Base-by-base conservation (phyloP, 2,888 invertebrate species). In the Ditylenchus weischeri region DNA sequence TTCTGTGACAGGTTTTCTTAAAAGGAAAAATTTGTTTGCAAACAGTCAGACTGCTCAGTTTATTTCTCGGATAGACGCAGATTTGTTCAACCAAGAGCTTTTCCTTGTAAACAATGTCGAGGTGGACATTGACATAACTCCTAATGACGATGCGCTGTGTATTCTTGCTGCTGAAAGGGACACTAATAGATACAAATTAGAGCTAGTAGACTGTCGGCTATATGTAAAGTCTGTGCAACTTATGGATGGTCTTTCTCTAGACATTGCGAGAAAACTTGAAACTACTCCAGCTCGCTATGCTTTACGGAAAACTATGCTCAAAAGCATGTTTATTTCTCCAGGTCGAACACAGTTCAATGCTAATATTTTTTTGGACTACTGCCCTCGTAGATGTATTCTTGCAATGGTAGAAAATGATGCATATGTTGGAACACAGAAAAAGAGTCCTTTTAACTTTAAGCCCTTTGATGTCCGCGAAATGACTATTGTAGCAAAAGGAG, bases 51-150 rank as follows among this genome's bases (percentile, higher is more conserved):
- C 58, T 18, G 68, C 38, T 0, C 68, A 68, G 61, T 62, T 70
- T 47, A 35, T 65, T 29, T 36, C 69, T 0, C 47, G 51, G 21
- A 23, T 68, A 7, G 68, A 68, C 36, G 43, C 48, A 1, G 65
- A 65, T 19, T 29, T 65, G 19, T 65, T 65, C 18, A 65, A 65
- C n/a, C 65, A 65, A 19, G 51, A 49, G 13, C 64, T 62, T 19
- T 65, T 62, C 51, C 38, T 65, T 19, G 19, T 65, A 13, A 64
- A 65, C 62, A 48, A 63, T 65, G 43, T 43, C 15, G 65, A 65
- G 43, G 13, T 65, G 36, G 65, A 65, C 8, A 11, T 65, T 23
- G 65, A 65, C 57, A 64, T 64, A 36, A 35, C 59, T 19, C 64
- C 64, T 21, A 50, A 64, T 21, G 64, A 64, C 38, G 23, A 54